A percentile compares a stretch with the other conserved stretches of the same genome.
Conservation (phyloP, 2,888 invertebrate species). For the Agrenia bidenticulata region DNA sequence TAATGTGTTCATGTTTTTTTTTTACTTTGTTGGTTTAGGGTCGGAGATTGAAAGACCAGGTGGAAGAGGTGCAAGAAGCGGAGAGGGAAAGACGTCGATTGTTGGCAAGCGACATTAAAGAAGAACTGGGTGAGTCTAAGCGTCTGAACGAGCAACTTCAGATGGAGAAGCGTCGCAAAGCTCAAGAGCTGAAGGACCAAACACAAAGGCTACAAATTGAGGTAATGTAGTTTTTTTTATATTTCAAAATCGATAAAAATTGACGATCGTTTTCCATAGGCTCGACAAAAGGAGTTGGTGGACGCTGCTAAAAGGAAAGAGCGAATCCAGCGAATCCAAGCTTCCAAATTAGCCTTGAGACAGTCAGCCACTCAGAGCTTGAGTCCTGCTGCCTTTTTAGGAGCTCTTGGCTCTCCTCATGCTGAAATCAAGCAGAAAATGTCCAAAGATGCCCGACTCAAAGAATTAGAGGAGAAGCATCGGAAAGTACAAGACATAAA, state of each 20-base stretch:
- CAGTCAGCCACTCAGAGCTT: background rate
- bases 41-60: conserved; percentile 23
- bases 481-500: background rate
- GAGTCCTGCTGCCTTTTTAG: background rate
- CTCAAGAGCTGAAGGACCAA: conserved; percentile 27
- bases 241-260: too few species aligned
- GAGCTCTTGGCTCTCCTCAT: conserved; percentile 14
- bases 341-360: conserved; percentile 29
- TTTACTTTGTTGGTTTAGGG: too few species aligned
- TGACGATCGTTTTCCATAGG: too few species aligned
- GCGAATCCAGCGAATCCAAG: conserved; percentile 38
- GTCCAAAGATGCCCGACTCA: background rate
- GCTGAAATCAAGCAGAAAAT: conserved; percentile 8
- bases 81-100: conserved; percentile 23
- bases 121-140: conserved; percentile 23
- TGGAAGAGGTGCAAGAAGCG: conserved; percentile 13
- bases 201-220: conserved; percentile 24
- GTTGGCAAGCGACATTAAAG: conserved; percentile 24
- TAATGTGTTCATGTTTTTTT: too few species aligned
- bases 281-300: conserved; percentile 19
- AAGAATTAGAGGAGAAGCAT: conserved; percentile 2
- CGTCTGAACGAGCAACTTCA: conserved; percentile 24
- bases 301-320: conserved; percentile 21
- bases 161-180: conserved; percentile 21
- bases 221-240: background rate